Percentiles rank a stretch among this genome's conserved stretches.
These are phyloP conservation scores for Alviniconcha strummeri DNA, from an alignment of 2,888 invertebrate species.

Conservation along the genomic window DNA sequence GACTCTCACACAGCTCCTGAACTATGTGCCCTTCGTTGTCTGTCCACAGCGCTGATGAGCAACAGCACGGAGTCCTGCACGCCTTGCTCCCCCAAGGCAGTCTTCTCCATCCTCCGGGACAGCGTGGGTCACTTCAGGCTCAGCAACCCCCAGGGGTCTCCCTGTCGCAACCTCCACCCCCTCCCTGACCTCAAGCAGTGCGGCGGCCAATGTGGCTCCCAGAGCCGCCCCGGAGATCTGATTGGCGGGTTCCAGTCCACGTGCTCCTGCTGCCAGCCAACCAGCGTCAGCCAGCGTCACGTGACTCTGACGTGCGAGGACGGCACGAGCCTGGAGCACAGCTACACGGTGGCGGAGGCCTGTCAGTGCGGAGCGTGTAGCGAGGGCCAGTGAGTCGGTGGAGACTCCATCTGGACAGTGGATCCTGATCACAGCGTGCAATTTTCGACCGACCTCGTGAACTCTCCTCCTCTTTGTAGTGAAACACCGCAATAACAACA, in stretches of 20 bases:
- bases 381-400: neutral
- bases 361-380: slow-evolving; percentile 58
- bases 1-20: too few species aligned
- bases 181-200: slow-evolving; percentile 54
- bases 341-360: slow-evolving; percentile 53
- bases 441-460: too few species aligned
- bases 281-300: slow-evolving; percentile 44
- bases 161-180: slow-evolving; percentile 7
- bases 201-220: slow-evolving; percentile 58
- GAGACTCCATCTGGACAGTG: too few species aligned
- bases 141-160: slow-evolving; percentile 34
- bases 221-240: slow-evolving; percentile 49
- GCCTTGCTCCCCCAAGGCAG: slow-evolving; percentile 53
- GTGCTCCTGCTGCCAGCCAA: slow-evolving; percentile 60
- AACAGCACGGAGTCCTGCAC: slow-evolving; percentile 38
- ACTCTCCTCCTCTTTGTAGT: too few species aligned
- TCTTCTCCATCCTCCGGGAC: slow-evolving; percentile 51
- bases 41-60: slow-evolving; percentile 14
- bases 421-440: too few species aligned
- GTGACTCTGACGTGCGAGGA: slow-evolving; percentile 55
- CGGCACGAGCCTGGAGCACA: slow-evolving; percentile 50
- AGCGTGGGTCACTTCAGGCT: slow-evolving; percentile 59
- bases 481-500: too few species aligned
- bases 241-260: slow-evolving; percentile 53
- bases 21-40: too few species aligned